Evolutionary conservation across 2,888 invertebrate species (phyloP), one percentile per base, ranked within the genome.

Genomic region (Chrysotoxum bicinctum): DNA sequence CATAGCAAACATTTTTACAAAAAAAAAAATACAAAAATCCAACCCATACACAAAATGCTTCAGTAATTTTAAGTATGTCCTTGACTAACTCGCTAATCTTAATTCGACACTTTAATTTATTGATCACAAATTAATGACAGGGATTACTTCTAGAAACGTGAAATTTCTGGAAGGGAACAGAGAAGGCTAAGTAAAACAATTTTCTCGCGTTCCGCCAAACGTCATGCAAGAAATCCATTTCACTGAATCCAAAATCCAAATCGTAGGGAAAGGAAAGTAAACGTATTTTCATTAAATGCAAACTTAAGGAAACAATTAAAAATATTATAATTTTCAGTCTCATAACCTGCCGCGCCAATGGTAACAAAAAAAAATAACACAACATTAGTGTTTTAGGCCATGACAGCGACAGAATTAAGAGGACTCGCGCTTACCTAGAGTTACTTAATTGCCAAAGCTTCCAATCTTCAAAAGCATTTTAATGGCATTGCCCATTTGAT

Each of bases 91-190:
- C n/a, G 19, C 19, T 66, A 35, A 66, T 35, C 45, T 66, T 6
- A 48, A 32, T 12, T 48, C 14, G 3, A 32, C 9, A 32, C 32
- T 35, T 40, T 54, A 21, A 54, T 50, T 69, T 58, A 78, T 82
- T 70, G 74, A 75, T 78, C 43, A 84, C 16, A 75, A 75, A 82
- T 62, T 79, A 76, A 75, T 72, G 72, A 45, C 75, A 72, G 72
- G 79, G 84, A 84, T 84, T 84, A 84, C 37, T 75, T 78, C 37
- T 66, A 69, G 75, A 79, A 84, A 84, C 84, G 84, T 84, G 84
- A 84, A 75, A 79, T 79, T 68, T 76, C 54, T 79, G 77, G 77
- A 78, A 64, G 66, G 35, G 70, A 23, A 64, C 52, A 30, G 54
- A 74, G 21, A 32, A 32, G 40, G 78, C 23, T 30, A 62, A 69